Evolutionary conservation across 1,140 invertebrate genomes (phyloP).

Genomic region (Tetranychus urticae): DNA sequence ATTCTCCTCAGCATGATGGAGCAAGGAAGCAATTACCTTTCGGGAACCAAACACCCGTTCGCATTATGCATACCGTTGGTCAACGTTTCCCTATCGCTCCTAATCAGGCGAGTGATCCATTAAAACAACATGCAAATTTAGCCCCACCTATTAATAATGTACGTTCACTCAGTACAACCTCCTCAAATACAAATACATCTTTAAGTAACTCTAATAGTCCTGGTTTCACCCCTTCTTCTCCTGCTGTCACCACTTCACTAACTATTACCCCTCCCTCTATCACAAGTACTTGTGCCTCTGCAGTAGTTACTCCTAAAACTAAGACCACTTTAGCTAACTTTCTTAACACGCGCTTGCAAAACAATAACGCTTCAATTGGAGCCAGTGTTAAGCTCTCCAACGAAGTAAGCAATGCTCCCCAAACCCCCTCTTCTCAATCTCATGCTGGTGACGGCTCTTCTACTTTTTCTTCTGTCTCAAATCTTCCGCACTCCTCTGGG

Average conservation of each 20-base stretch:
- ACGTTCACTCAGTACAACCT: neutral
- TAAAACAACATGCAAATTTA: neutral
- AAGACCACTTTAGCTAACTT: slow-evolving; percentile 87
- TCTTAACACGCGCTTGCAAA: slow-evolving; percentile 58
- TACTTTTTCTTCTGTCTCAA: neutral
- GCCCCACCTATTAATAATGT: neutral
- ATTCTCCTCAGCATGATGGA: neutral
- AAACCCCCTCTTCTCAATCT: neutral
- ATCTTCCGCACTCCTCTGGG: neutral
- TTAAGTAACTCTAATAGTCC: neutral
- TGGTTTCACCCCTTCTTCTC: neutral
- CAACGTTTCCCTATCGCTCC: neutral
- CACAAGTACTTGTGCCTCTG: neutral
- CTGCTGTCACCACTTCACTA: neutral
- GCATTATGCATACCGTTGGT: neutral
- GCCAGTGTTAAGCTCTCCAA: neutral
- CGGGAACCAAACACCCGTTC: neutral
- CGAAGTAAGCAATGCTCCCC: neutral
- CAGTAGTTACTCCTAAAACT: slow-evolving; percentile 62
- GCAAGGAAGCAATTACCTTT: no score
- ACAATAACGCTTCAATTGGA: neutral
- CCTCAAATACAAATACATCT: neutral
- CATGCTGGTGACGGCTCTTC: slow-evolving; percentile 4
- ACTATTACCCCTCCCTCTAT: neutral
- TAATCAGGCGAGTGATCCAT: neutral